phyloP scores from a whole-genome alignment of 2,113 vertebrate genomes.

The Periophthalmus modestus region DNA sequence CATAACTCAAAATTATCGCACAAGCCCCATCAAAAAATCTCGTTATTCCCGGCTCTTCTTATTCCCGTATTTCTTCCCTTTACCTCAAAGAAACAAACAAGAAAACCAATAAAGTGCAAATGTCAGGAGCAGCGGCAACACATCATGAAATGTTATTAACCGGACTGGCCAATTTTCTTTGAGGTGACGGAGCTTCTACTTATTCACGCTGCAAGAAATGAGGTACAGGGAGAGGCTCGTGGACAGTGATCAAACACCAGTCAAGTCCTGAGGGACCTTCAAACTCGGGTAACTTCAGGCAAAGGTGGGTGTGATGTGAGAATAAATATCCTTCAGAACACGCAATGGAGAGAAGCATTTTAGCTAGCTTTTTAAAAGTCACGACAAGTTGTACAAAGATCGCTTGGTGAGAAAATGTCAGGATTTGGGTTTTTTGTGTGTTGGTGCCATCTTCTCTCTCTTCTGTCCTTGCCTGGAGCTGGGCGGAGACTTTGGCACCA shows the following conservation, averaged over 20 bases:
- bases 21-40: constrained; percentile 31
- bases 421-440: too few relatives aligned
- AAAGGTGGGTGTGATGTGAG: background rate
- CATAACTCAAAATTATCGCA: constrained; percentile 54
- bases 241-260: constrained; percentile 11
- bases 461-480: too few relatives aligned
- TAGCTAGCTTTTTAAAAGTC: background rate
- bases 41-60: constrained; percentile 26
- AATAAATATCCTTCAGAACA: background rate
- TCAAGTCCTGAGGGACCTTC: constrained; percentile 13
- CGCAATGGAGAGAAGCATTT: background rate
- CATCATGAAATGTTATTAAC: constrained; percentile 48
- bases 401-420: too few relatives aligned
- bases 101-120: constrained; percentile 42
- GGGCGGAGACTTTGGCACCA: too few relatives aligned
- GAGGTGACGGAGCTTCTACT: constrained; percentile 27
- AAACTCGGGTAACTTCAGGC: background rate
- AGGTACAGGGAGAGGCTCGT: constrained; percentile 13
- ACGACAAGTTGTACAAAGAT: background rate
- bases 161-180: constrained; percentile 30
- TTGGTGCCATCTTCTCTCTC: too few relatives aligned
- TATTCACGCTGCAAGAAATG: constrained; percentile 9
- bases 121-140: constrained; percentile 29
- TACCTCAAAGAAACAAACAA: constrained; percentile 34
- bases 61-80: background rate